Base-by-base conservation (phyloP, 2,888 invertebrate species). In the Deroplatys truncata region DNA sequence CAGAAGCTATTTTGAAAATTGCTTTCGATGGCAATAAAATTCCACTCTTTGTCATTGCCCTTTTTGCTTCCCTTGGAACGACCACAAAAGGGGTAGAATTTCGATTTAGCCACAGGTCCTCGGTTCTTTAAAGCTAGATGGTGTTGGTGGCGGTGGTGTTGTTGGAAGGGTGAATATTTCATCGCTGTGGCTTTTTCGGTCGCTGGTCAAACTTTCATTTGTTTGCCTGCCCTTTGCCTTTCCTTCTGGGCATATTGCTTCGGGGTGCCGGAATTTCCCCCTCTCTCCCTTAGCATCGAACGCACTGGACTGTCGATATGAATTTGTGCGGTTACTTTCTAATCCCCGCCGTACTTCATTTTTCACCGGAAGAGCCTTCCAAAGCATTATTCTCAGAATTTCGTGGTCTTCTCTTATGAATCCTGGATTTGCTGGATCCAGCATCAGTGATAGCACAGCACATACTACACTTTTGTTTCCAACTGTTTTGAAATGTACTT, bases 201-300 rank as follows among this genome's bases (percentile, higher is more conserved):
- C 87, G 83, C 87, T 87, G 87, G 87, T 87, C 87, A 87, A 87
- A 83, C 87, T 87, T 87, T 87, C 82, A 87, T 87, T 87, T 83
- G 83, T 87, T 87, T 87, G 87, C 83, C 35, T 72, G 25, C 83
- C 29, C 72, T 86, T 29, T 85, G 28, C n/a, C 29, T 85, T 49
- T n/a, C 49, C 28, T 83, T 29, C 83, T 83, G 82, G 29, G 29
- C 16, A 87, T 29, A 83, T 83, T n/a, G 28, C 87, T n/a, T n/a
- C 25, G 31, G 28, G 82, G 82, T 82, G 83, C 31, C n/a, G 87
- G 83, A 87, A 87, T 82, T 87, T n/a, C 20, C 25, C 25, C 2
- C 20, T 72, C 20, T 25, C 56, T 9, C 25, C 43, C 82, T 87
- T 87, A 31, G 28, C 85, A 28, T 16, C 56, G 35, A 83, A 87